phyloP scores from a whole-genome alignment of 2,888 invertebrate genomes.

The Cecidostiba fungosa region DNA sequence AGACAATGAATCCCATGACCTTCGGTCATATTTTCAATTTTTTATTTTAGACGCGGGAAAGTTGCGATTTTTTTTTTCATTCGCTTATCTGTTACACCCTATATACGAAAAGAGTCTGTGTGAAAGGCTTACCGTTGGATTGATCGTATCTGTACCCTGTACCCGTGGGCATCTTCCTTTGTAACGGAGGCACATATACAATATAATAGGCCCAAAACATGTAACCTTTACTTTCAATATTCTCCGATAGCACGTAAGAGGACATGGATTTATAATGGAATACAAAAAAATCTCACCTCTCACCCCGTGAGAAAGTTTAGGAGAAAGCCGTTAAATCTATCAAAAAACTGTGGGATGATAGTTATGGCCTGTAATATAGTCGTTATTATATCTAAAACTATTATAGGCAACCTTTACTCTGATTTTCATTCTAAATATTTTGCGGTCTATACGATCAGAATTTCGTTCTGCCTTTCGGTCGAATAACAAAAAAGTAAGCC shows the following conservation, averaged over 20 bases:
- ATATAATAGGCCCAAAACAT: constrained; percentile 27
- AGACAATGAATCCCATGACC: too few relatives aligned
- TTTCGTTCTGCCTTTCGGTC: too few relatives aligned
- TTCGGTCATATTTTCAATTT: background rate
- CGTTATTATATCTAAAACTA: too few relatives aligned
- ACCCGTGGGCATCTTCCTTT: constrained; percentile 57
- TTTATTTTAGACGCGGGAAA: background rate
- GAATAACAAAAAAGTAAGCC: background rate
- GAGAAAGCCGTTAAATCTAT: constrained; percentile 56
- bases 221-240: constrained; percentile 43
- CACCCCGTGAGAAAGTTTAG: constrained; percentile 57
- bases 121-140: constrained; percentile 27
- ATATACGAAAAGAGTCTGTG: too few relatives aligned
- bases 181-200: background rate
- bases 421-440: too few relatives aligned
- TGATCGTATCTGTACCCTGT: constrained; percentile 43
- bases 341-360: constrained; percentile 23
- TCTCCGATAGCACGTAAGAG: constrained; percentile 10
- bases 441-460: too few relatives aligned
- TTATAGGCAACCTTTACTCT: too few relatives aligned
- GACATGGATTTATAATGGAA: constrained; percentile 21
- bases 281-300: constrained; percentile 51
- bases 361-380: background rate
- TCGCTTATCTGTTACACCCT: background rate
- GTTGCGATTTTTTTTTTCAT: background rate